Conservation (phyloP, 2,113 vertebrate genomes). For the Pedionomus torquatus region DNA sequence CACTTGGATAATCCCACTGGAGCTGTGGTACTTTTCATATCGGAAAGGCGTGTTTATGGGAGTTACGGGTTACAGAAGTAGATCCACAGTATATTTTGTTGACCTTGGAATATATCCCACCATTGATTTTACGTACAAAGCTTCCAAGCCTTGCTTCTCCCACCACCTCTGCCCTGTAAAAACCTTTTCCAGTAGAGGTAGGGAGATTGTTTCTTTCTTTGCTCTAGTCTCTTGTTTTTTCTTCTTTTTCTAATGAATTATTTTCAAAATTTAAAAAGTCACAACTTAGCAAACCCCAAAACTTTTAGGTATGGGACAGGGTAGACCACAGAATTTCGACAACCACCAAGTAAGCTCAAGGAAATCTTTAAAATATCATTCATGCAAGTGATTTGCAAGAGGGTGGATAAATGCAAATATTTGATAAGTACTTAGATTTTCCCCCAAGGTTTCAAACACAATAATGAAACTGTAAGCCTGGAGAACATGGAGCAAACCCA, state of each 20-base stretch:
- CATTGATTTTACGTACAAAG: neutral
- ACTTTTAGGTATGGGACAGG: neutral
- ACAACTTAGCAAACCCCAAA: neutral
- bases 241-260: neutral
- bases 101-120: slow-evolving; percentile 30
- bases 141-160: neutral
- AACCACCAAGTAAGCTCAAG: neutral
- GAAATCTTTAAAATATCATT: slow-evolving; percentile 13
- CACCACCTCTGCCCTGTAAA: neutral
- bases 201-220: neutral
- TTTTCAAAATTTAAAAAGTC: neutral
- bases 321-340: neutral
- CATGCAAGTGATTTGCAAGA: neutral
- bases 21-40: neutral
- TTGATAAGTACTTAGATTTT: slow-evolving; percentile 62
- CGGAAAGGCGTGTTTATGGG: neutral
- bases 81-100: neutral
- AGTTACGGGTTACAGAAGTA: neutral
- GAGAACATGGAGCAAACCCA: slow-evolving; percentile 63
- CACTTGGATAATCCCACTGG: neutral
- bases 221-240: neutral
- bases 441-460: slow-evolving; percentile 61
- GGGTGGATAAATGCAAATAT: slow-evolving; percentile 65
- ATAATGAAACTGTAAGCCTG: slow-evolving; percentile 9
- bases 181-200: neutral